Evolutionary conservation across 1,140 invertebrate genomes (phyloP).

Genomic region (Limonius californicus): DNA sequence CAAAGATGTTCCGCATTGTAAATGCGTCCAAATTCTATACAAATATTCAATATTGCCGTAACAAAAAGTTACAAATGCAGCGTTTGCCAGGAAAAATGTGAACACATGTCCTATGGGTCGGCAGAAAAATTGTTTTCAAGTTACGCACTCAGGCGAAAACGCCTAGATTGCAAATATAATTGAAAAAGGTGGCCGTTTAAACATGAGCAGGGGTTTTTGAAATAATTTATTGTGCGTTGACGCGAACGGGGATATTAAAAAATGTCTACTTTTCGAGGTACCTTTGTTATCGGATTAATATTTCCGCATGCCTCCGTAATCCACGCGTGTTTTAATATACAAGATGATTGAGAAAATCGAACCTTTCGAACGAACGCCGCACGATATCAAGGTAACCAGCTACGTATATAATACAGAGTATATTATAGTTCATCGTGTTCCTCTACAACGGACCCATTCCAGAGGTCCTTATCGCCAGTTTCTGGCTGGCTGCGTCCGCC

Average conservation of each 20-base stretch:
- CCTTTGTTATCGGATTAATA: conserved; percentile 15
- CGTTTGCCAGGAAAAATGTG: conserved; percentile 22
- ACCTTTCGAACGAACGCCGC: background rate
- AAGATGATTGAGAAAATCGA: background rate
- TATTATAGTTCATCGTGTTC: background rate
- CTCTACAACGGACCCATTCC: conserved; percentile 13
- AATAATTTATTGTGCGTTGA: conserved; percentile 45
- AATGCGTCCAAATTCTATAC: background rate
- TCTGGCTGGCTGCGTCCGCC: conserved; percentile 43
- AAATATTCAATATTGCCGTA: conserved; percentile 13
- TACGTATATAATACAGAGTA: background rate
- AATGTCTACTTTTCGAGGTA: conserved; percentile 3
- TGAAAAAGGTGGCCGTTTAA: conserved; percentile 45
- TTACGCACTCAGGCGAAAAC: conserved; percentile 43
- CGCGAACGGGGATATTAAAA: conserved; percentile 30
- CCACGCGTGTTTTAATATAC: no score
- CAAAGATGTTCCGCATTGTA: conserved; percentile 1
- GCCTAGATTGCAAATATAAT: conserved; percentile 46
- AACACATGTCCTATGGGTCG: conserved; percentile 42
- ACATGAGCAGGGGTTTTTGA: conserved; percentile 35
- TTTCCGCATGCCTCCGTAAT: background rate
- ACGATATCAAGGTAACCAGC: conserved; percentile 1
- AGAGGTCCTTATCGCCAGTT: conserved; percentile 45
- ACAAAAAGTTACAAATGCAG: conserved; percentile 20
- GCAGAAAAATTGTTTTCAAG: conserved; percentile 42